Evolutionary conservation across 2,113 vertebrate genomes (phyloP), one percentile per base, ranked within the genome.

Genomic region (Sinocyclocheilus rhinocerous): DNA sequence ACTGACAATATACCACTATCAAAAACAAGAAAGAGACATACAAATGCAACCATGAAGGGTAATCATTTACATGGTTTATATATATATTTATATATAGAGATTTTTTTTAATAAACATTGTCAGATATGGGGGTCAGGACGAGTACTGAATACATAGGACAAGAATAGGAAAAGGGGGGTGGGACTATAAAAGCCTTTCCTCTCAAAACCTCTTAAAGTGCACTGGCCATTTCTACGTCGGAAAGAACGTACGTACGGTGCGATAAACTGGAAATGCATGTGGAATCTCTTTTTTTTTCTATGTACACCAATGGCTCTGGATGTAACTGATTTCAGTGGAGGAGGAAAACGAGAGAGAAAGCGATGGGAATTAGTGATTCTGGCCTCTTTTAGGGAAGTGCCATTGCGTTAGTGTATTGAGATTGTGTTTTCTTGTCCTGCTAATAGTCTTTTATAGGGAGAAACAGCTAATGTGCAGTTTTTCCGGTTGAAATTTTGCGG

Each of bases 141-240:
- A 63, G 78, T 86, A 85, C 63, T 65, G 77, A 84, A 76, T 81
- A 73, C 61, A 39, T 63, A 70, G 16, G 42, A 33, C 26, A 80
- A 82, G 86, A 18, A 69, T 6, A 29, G 29, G 83, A 77, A 50
- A 79, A 20, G 29, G 75, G 55, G 45, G 78, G 39, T 42, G 55
- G 79, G 55, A 42, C 72, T 83, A 79, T 22, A 85, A 61, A 76
- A 55, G 52, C 39, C 87, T 88, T 63, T 72, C 76, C 85, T 90
- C 76, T 80, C 61, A 75, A 80, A 83, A 36, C 75, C 85, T 65
- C 55, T 55, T 90, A 89, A 90, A 88, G 88, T 91, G 90, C 91
- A 92, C 89, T 78, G 88, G 88, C 87, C 85, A 80, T 85, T 90
- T 89, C 87, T 81, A 81, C 50, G 20, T 76, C 48, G 22, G 26